Base-by-base conservation (phyloP, 2,888 invertebrate genomes). In the Drosophila atripex region DNA sequence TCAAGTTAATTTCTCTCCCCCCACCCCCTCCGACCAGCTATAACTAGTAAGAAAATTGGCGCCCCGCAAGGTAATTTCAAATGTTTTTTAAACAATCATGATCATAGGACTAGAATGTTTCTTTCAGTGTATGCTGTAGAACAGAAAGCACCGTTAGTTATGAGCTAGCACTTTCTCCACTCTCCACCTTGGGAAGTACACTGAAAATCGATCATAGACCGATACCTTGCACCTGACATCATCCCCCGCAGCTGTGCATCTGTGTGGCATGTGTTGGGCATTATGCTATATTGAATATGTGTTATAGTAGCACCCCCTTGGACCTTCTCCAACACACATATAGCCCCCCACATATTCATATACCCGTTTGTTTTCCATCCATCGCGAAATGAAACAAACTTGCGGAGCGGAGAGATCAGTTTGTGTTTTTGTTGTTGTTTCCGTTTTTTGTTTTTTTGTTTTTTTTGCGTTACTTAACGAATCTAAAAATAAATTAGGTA, bases 401-500 rank as follows among this genome's bases (percentile, higher is more conserved):
- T 25, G 25, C 51, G 43, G 45, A 45, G 25, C 21, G 43, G 41
- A 35, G 64, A 32, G 50, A 39, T 61, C 30, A 2, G 46, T 38
- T 28, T 49, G 41, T 47, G 50, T 32, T 35, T 35, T 70, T 32
- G 16, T n/a, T 52, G 52, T 52, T 52, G 43, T 25, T 58, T 49
- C 14, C 16, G 25, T 55, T n/a, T n/a, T n/a, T n/a, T 38, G 11
- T 32, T 4, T 35, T n/a, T 35, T 18, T 28, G 45, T 55, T 39
- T 63, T 64, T 65, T 50, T 63, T 39, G 46, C 57, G 69, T 68
- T 71, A 60, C 54, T 71, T 70, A 53, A 53, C 71, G 55, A 25
- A 18, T 59, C 86, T 75, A 85, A 60, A 85, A 85, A 87, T 82
- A 82, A 53, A 45, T 66, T 39, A 85, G 79, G 73, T 78, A 47